Base-by-base conservation (phyloP, 2,888 invertebrate genomes). In the Aphrophora alni region DNA sequence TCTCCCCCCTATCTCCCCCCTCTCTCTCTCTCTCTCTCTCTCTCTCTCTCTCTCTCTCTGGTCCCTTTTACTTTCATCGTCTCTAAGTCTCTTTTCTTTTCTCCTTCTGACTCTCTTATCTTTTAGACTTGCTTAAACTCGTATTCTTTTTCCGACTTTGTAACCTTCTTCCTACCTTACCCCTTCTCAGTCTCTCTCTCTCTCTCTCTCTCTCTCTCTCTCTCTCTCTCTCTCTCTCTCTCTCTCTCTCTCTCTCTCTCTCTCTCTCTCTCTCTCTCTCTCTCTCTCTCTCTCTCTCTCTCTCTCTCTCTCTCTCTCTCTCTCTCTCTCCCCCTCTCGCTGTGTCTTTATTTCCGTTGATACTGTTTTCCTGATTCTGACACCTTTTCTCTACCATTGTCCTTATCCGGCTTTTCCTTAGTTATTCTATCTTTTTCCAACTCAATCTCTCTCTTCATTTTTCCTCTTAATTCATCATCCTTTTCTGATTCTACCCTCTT, bases 261-360 rank as follows among this genome's bases (percentile, higher is more conserved):
- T 33, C 70, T 70, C 82, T 80, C 70, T 17, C 38, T 25, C 1
- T 21, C 69, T 17, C 25, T 51, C 69, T 77, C 73, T 72, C 79
- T 38, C 78, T 78, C 80, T 77, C 51, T 38, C 73, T 38, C 33
- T 38, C 44, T 59, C 17, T n/a, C 76, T 59, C 38, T 26, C 17
- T 38, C 75, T 80, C 27, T 59, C 24, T 33, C 69, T 17, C 27
- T n/a, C 59, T 14, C 25, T 24, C 17, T 81, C 78, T 80, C 77
- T 83, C 80, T 80, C 81, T 73, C 59, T 51, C 80, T 78, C 77
- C 81, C 82, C 73, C 83, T 84, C 83, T 81, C 82, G 72, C 81
- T 80, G 26, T n/a, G 25, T 26, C n/a, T 28, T 77, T 12, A 5
- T 59, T 59, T 21, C 24, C n/a, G 5, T 51, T 26, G 71, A 76